Percentiles rank a stretch among this genome's conserved stretches.
Evolutionary conservation across 2,888 invertebrate genomes (phyloP).

Genomic region (Acleris cristana): DNA sequence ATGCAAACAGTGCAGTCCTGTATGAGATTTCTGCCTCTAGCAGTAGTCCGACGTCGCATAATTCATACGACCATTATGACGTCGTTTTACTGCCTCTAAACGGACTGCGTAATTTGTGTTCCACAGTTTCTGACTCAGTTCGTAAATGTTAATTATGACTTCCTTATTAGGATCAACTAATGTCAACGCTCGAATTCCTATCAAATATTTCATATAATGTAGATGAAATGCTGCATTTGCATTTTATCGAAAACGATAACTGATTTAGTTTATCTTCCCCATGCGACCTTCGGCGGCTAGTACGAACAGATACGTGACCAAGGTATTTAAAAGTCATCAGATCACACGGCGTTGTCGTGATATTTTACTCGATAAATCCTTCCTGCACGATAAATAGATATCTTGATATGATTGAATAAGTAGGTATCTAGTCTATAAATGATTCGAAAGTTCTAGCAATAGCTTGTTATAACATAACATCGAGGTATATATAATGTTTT

Average conservation of each 20-base stretch:
- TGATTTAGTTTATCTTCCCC: constrained; percentile 36
- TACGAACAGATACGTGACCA: constrained; percentile 50
- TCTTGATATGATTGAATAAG: constrained; percentile 28
- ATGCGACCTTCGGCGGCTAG: constrained; percentile 42
- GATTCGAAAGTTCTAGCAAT: background rate
- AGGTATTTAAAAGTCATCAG: constrained; percentile 47
- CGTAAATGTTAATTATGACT: constrained; percentile 5
- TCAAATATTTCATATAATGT: no score
- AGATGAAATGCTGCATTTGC: background rate
- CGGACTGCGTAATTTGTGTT: constrained; percentile 32
- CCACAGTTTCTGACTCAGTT: constrained; percentile 5
- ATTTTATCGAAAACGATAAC: constrained; percentile 26
- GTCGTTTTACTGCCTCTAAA: constrained; percentile 16
- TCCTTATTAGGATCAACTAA: constrained; percentile 4
- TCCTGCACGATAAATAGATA: constrained; percentile 52
- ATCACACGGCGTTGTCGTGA: constrained; percentile 45
- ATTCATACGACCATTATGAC: constrained; percentile 28
- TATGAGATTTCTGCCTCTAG: background rate
- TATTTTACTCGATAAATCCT: constrained; percentile 26
- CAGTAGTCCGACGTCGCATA: constrained; percentile 11
- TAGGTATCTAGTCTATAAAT: constrained; percentile 1
- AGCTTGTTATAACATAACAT: background rate
- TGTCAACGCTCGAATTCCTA: no score
- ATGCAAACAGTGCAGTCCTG: constrained; percentile 1
- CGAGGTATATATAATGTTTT: no score